Conservation (phyloP, 2,888 invertebrate species). For the Philhelius pedissequus region DNA sequence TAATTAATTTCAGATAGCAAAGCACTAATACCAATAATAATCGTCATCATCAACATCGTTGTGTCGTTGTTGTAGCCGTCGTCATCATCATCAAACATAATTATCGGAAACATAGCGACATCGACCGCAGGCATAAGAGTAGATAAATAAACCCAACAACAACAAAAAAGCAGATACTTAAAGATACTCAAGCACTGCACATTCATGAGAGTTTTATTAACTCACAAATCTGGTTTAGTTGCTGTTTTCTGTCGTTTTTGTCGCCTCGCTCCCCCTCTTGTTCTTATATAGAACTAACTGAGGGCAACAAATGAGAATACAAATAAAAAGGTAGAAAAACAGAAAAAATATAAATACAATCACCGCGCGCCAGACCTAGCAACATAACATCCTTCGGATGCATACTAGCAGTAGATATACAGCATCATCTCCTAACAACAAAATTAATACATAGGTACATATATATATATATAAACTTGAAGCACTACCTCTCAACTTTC, state of each 20-base stretch:
- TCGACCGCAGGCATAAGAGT: constrained; percentile 59
- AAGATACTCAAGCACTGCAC: constrained; percentile 48
- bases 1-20: constrained; percentile 67
- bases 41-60: constrained; percentile 57
- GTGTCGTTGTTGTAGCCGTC: constrained; percentile 21
- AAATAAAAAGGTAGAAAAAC: constrained; percentile 49
- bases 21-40: constrained; percentile 66
- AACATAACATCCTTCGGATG: constrained; percentile 51
- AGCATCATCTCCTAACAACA: constrained; percentile 39
- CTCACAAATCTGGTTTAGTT: constrained; percentile 69
- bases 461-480: constrained; percentile 46
- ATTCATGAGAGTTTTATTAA: constrained; percentile 68
- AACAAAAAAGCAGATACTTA: constrained; percentile 1
- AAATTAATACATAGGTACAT: too few species aligned
- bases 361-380: constrained; percentile 31
- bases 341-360: constrained; percentile 38
- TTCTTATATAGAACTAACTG: constrained; percentile 6
- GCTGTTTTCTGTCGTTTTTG: constrained; percentile 39
- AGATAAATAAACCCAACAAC: constrained; percentile 41
- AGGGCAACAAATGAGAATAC: constrained; percentile 57
- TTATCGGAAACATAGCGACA: constrained; percentile 65
- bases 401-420: constrained; percentile 21
- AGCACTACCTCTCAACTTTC: constrained; percentile 48
- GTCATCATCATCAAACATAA: constrained; percentile 62
- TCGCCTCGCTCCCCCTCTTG: not conserved